phyloP scores from a whole-genome alignment of 2,797 vertebrate species.

The Alcedo quadribrachys region DNA sequence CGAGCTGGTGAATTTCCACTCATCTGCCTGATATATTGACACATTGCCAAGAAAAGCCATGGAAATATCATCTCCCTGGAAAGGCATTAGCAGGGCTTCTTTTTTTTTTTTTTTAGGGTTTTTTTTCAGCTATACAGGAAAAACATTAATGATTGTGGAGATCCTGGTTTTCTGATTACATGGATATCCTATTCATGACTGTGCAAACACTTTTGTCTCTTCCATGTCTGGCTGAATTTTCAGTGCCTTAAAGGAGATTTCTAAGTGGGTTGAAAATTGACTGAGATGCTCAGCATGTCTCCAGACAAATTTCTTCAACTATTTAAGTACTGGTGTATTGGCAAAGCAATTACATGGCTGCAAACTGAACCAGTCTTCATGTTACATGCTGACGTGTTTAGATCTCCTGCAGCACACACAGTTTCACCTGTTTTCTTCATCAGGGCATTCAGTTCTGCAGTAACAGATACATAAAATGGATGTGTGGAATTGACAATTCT shows the following conservation, averaged over 20 bases:
- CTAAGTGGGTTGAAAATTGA: slow-evolving; percentile 60
- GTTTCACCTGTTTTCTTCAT: slow-evolving; percentile 67
- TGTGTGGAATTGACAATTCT: slow-evolving; percentile 26
- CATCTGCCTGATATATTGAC: neutral
- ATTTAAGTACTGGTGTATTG: slow-evolving; percentile 59
- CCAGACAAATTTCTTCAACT: slow-evolving; percentile 67
- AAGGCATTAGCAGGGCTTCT: neutral
- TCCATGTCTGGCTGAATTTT: slow-evolving; percentile 29
- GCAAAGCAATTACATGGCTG: slow-evolving; percentile 49
- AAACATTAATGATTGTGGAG: neutral
- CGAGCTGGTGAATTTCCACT: neutral
- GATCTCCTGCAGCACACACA: slow-evolving; percentile 11
- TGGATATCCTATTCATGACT: neutral
- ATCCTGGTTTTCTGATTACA: slow-evolving; percentile 4
- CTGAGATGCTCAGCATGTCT: slow-evolving; percentile 58
- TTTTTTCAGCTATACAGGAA: neutral
- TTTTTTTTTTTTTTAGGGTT: too few species aligned
- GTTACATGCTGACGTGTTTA: slow-evolving; percentile 56
- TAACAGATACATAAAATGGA: slow-evolving; percentile 16
- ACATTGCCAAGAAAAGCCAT: neutral
- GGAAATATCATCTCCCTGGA: neutral
- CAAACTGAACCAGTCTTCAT: slow-evolving; percentile 38
- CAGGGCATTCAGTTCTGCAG: neutral
- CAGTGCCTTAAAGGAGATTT: slow-evolving; percentile 28
- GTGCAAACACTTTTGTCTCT: neutral